Evolutionary conservation across 2,888 invertebrate species (phyloP).

Genomic region (Ophioninae sp.): DNA sequence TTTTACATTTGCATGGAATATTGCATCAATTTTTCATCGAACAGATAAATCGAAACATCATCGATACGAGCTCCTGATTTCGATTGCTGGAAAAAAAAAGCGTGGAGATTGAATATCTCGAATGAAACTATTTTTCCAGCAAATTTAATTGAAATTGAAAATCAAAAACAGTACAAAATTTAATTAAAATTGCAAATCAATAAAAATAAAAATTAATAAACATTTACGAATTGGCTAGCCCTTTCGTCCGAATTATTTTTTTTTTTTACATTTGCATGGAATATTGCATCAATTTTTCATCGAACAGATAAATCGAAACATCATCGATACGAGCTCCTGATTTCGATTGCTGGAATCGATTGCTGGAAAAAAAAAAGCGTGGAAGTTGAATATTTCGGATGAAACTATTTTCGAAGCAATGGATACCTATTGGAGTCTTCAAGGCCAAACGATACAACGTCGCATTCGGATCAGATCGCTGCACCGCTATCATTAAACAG

Average conservation of each 20-base stretch:
- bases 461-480: not conserved
- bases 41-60: too few relatives aligned
- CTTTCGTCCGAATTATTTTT: not conserved
- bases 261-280: not conserved
- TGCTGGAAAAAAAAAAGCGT: too few relatives aligned
- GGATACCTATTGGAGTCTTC: not conserved
- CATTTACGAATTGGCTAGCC: not conserved
- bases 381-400: not conserved
- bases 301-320: too few relatives aligned
- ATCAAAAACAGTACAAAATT: too few relatives aligned
- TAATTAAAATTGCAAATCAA: not conserved
- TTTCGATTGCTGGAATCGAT: too few relatives aligned
- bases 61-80: too few relatives aligned
- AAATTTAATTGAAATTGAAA: too few relatives aligned
- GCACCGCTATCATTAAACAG: constrained; percentile 2
- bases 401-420: not conserved
- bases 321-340: too few relatives aligned
- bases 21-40: too few relatives aligned
- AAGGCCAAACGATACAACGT: not conserved
- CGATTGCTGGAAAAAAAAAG: too few relatives aligned
- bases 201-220: not conserved
- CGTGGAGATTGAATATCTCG: too few relatives aligned
- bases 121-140: too few relatives aligned
- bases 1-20: not conserved
- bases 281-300: not conserved